A percentile compares a stretch with the other conserved stretches of the same genome.
phyloP scores from a whole-genome alignment of 1,140 invertebrate genomes.

The Aphelinus atriplicis region DNA sequence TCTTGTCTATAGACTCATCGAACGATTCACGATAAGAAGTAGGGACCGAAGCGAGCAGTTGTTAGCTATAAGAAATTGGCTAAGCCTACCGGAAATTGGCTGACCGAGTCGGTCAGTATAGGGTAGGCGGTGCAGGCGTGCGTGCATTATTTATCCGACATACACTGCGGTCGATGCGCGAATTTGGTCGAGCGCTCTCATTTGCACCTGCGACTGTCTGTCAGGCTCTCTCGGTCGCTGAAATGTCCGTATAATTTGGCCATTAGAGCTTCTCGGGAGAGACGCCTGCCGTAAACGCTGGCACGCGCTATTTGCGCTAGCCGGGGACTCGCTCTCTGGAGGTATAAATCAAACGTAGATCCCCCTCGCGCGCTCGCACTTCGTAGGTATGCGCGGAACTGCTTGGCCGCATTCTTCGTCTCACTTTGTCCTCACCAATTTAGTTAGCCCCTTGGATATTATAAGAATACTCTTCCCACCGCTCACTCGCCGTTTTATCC shows the following conservation, averaged over 20 bases:
- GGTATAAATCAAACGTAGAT: constrained; percentile 30
- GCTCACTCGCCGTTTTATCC: too few species aligned
- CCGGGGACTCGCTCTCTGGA: not conserved
- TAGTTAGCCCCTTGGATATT: too few species aligned
- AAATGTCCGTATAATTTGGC: constrained; percentile 27
- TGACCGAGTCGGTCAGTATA: not conserved
- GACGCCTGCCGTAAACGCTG: constrained; percentile 14
- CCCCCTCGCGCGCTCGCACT: too few species aligned
- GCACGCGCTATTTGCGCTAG: constrained; percentile 22
- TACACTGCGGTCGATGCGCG: too few species aligned
- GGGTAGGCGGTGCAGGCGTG: too few species aligned
- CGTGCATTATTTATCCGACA: constrained; percentile 4
- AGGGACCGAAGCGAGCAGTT: not conserved
- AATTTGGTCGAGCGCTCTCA: constrained; percentile 5
- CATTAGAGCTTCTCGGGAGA: constrained; percentile 1
- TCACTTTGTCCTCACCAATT: too few species aligned
- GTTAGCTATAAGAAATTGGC: not conserved
- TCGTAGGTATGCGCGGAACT: too few species aligned
- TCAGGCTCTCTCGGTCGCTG: not conserved
- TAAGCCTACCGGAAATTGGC: not conserved
- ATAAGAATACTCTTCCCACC: too few species aligned
- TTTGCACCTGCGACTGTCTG: constrained; percentile 31
- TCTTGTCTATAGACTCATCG: too few species aligned
- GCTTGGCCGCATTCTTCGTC: too few species aligned
- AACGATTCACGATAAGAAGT: not conserved